Evolutionary conservation across 2,888 invertebrate species (phyloP).

Genomic region (Hirtodrosophila cameraria): DNA sequence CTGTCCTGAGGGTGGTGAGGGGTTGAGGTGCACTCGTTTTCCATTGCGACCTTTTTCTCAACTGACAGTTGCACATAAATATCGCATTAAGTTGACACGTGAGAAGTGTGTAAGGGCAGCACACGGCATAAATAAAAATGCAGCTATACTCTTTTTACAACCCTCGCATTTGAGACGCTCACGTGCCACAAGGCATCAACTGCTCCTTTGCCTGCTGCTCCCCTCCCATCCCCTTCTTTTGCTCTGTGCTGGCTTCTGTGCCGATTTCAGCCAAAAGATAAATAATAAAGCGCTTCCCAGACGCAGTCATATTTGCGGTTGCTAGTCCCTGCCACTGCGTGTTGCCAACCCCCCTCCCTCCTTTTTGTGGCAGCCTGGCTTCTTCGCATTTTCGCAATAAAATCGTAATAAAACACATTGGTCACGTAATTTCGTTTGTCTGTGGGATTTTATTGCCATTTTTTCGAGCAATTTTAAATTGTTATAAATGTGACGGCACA

Average conservation of each 20-base stretch:
- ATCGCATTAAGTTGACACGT: conserved; percentile 72
- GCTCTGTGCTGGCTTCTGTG: conserved; percentile 65
- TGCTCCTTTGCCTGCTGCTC: conserved; percentile 19
- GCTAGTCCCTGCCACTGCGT: not conserved
- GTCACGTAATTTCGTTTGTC: conserved; percentile 84
- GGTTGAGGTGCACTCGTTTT: conserved; percentile 18
- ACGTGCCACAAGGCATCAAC: conserved; percentile 58
- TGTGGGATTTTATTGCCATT: conserved; percentile 84
- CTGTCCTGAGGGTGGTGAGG: conserved; percentile 31
- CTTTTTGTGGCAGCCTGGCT: conserved; percentile 53
- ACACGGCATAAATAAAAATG: conserved; percentile 55
- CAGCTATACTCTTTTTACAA: conserved; percentile 54
- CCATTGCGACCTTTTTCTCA: conserved; percentile 30
- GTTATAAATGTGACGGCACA: conserved; percentile 81
- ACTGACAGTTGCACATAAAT: conserved; percentile 62
- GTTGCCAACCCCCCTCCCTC: not conserved
- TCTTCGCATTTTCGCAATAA: conserved; percentile 80
- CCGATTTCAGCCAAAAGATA: conserved; percentile 76
- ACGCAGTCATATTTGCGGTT: conserved; percentile 77
- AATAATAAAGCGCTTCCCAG: conserved; percentile 73
- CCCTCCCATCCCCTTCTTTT: conserved; percentile 1
- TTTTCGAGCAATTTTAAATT: conserved; percentile 81
- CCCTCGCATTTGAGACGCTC: conserved; percentile 66
- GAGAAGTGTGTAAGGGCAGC: conserved; percentile 47
- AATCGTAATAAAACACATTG: conserved; percentile 84